These are phyloP conservation scores for Galerucella pusilla DNA, from an alignment of 2,888 invertebrate genomes.

Conservation along the genomic window DNA sequence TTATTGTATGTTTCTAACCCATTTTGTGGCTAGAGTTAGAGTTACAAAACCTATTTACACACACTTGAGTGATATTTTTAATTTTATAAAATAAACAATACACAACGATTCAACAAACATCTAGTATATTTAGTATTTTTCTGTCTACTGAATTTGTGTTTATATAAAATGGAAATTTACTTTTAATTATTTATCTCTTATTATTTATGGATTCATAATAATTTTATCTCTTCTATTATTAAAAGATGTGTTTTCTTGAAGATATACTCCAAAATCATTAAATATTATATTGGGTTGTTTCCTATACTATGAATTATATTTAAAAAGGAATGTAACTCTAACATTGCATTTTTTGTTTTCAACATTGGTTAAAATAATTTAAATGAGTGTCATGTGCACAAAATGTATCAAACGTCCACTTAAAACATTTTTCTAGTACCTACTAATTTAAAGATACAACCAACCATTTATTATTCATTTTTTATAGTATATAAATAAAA, in stretches of 20 bases:
- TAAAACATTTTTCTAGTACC: conserved; percentile 35
- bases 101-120: conserved; percentile 12
- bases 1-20: conserved; percentile 19
- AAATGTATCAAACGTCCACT: conserved; percentile 47
- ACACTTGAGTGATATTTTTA: not conserved
- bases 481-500: conserved; percentile 32
- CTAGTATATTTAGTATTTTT: not conserved
- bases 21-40: conserved; percentile 15
- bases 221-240: not conserved
- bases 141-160: not conserved
- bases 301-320: not conserved
- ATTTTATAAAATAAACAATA: conserved; percentile 8
- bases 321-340: conserved; percentile 4
- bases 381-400: conserved; percentile 50
- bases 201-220: too few species aligned
- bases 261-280: not conserved
- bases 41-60: conserved; percentile 10
- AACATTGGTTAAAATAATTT: conserved; percentile 22
- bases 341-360: conserved; percentile 21
- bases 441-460: conserved; percentile 31
- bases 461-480: conserved; percentile 30
- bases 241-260: not conserved
- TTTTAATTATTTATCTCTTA: not conserved
- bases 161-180: not conserved
- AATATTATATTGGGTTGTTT: not conserved